Base-by-base conservation (phyloP, 23 tunicate species). In the Diplosoma virens region DNA sequence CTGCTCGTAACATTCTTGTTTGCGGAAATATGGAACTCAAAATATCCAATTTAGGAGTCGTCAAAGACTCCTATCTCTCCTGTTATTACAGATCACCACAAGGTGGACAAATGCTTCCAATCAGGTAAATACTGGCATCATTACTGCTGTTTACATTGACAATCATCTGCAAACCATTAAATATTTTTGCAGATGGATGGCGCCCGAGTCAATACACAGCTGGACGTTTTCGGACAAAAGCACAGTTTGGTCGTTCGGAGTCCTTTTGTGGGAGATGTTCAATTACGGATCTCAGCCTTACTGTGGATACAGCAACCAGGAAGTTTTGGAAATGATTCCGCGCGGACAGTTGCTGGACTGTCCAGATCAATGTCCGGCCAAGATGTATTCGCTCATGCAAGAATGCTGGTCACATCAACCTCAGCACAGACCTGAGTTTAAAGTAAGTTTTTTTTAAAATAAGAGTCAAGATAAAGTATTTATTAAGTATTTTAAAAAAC, bases 241-340 rank as follows among this genome's bases (percentile, higher is more conserved):
- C 16, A 58, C 97, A 1, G 97, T 92, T 1, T 92, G 97, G 97
- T 92, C 97, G 25, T 92, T 92, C 36, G 97, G 97, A 7, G 92
- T 92, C 33, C 52, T 92, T 29, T 74, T 92, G 46, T 92, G 97
- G 97, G 97, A 92, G 47, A 85, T 92, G 76, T 81, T 80, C 67
- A 81, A 87, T 55, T 92, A 85, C 71, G 97, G 97, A 20, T 50
- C 77, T 59, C 97, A 92, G 58, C 97, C 97, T 22, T 92, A 92
- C 60, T 92, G 97, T 68, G 97, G 97, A 68, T 92, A 92, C 81
- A 85, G 86, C 76, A 92, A 92, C 76, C 97, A 92, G 33, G 97
- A 92, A 50, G 96, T 92, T 22, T 52, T 92, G 84, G 97, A 92
- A 25, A 85, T 92, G 84, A 81, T 92, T 11, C 65, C 76, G 6